phyloP scores from a whole-genome alignment of 2,888 invertebrate species.

The Patella ulyssiponensis region DNA sequence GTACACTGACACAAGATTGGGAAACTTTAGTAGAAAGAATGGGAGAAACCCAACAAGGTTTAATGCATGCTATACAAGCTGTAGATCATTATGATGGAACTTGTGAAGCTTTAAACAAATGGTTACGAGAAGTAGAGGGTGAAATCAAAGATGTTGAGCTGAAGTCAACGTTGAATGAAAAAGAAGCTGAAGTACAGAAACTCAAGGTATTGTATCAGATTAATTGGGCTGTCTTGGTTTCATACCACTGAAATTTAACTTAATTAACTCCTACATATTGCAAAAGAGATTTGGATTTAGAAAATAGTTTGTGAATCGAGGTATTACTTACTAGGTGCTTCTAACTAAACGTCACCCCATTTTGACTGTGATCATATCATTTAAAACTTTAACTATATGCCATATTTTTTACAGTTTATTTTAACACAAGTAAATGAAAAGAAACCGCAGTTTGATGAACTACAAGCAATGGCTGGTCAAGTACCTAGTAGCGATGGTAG shows the following conservation, averaged over 20 bases:
- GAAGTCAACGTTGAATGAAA: constrained; percentile 87
- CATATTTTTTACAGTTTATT: constrained; percentile 38
- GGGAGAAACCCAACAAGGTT: constrained; percentile 84
- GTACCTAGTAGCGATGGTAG: constrained; percentile 87
- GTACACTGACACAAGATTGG: constrained; percentile 85
- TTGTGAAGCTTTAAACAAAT: constrained; percentile 84
- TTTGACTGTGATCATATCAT: no score
- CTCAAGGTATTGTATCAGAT: constrained; percentile 74
- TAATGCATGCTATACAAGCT: constrained; percentile 87
- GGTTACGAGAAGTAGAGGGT: constrained; percentile 88
- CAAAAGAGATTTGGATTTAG: no score
- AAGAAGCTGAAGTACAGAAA: constrained; percentile 84
- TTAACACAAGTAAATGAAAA: constrained; percentile 78
- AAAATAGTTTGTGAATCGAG: no score
- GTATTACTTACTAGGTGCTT: no score
- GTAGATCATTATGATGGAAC: constrained; percentile 83
- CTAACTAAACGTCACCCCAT: no score
- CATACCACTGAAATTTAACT: no score
- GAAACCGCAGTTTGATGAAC: constrained; percentile 88
- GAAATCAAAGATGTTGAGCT: constrained; percentile 86
- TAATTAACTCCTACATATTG: no score
- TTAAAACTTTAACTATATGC: not conserved
- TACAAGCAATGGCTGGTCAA: constrained; percentile 88
- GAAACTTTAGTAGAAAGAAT: constrained; percentile 88
- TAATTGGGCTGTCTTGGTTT: no score